Evolutionary conservation across 2,797 vertebrate genomes (phyloP), one percentile per base, ranked within the genome.

Genomic region (Limosa lapponica): DNA sequence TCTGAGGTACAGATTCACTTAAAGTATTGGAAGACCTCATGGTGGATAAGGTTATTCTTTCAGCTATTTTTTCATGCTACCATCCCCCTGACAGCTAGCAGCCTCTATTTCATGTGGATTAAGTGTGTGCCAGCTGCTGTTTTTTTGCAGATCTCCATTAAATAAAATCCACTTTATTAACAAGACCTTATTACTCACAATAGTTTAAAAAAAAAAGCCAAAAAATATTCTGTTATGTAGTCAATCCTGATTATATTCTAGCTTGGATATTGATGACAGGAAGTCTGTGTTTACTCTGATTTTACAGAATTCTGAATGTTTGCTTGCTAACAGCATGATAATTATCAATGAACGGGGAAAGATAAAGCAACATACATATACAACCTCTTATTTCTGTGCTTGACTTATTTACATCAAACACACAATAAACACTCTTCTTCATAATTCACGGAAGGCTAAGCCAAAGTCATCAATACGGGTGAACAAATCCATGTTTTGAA

Each of bases 401-500:
- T 66, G 49, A 89, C 36, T 72, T 89, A 79, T 84, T 93, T 96
- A 83, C 44, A 61, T 79, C 25, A 89, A 91, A 61, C 11, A 44
- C 27, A 52, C 69, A 51, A 34, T 36, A 84, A 96, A 80, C 46
- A 67, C 13, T 23, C 6, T 70, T 55, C 36, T 72, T 92, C 64
- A 39, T 59, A 82, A 92, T 91, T 79, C 93, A 84, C 46, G 74
- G 25, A 86, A 87, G 30, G 24, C 30, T 78, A 65, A 87, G 48
- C 24, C 48, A 80, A 73, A 96, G 46, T 41, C 64, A 87, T 80
- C 49, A 89, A 67, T 81, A 87, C 0, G 32, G 52, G 58, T 64
- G 55, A 95, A 75, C 9, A 95, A 93, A 90, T 73, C 39, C 77
- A 62, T 91, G 52, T 89, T 95, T 81, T 89, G 81, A 96, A 93